Conservation (phyloP, 2,113 vertebrate genomes). For the Crocuta crocuta region DNA sequence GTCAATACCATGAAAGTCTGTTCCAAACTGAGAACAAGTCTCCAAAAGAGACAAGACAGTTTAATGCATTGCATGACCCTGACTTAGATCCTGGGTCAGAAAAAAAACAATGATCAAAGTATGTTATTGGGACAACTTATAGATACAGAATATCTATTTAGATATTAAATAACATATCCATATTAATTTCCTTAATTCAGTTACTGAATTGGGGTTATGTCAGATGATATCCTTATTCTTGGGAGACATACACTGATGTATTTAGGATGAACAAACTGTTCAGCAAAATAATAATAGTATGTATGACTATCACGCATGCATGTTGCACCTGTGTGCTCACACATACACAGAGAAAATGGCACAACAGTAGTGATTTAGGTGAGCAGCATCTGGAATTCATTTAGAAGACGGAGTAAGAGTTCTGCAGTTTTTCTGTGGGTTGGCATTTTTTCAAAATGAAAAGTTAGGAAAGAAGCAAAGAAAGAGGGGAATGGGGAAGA, state of each 20-base stretch:
- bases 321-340: fast-evolving
- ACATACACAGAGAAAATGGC: fast-evolving
- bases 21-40: neutral
- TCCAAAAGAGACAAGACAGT: neutral
- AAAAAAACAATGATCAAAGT: neutral
- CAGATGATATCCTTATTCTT: neutral
- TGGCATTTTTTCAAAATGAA: neutral
- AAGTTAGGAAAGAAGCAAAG: neutral
- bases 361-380: too few relatives aligned
- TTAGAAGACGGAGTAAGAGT: too few relatives aligned
- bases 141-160: neutral
- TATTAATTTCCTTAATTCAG: neutral
- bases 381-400: neutral
- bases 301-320: fast-evolving
- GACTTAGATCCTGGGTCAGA: neutral
- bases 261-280: neutral
- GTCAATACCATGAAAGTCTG: neutral
- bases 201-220: neutral
- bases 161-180: neutral
- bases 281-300: fast-evolving
- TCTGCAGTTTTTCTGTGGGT: neutral
- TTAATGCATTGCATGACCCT: neutral
- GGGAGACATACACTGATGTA: neutral
- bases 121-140: neutral
- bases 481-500: neutral